These are phyloP conservation scores for Rhombomys opimus DNA, from an alignment of 2,113 vertebrate genomes.

Conservation along the genomic window DNA sequence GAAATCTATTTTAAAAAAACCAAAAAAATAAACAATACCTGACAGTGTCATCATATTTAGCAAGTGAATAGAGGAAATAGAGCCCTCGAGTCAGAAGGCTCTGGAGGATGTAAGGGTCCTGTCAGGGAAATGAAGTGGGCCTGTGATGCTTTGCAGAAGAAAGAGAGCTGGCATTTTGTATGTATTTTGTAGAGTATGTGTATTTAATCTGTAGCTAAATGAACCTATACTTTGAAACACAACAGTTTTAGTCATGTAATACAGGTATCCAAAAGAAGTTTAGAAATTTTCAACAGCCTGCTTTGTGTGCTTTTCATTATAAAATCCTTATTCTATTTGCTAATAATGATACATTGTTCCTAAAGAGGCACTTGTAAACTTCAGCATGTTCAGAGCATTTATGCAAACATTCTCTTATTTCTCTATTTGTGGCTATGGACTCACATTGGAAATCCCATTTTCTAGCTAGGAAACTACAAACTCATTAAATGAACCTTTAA, in stretches of 20 bases:
- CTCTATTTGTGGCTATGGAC: neutral
- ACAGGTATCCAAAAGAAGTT: neutral
- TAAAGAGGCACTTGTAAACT: neutral
- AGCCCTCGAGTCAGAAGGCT: neutral
- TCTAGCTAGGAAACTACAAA: slow-evolving; percentile 26
- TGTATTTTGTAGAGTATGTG: neutral
- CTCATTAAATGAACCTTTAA: neutral
- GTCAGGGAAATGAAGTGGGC: neutral
- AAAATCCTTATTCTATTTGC: neutral
- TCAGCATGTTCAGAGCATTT: neutral
- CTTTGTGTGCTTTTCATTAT: neutral
- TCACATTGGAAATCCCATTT: neutral
- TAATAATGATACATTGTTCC: neutral
- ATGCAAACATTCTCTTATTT: neutral
- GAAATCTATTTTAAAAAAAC: neutral
- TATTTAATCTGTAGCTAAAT: neutral
- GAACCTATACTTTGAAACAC: neutral
- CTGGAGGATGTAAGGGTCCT: neutral
- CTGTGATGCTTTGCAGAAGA: neutral
- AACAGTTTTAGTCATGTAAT: neutral
- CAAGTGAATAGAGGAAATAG: neutral
- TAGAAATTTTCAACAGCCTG: neutral
- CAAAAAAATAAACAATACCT: neutral
- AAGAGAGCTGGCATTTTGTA: neutral
- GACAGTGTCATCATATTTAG: neutral